Base-by-base conservation (phyloP, 2,113 vertebrate genomes). In the Pterocles burchelli region DNA sequence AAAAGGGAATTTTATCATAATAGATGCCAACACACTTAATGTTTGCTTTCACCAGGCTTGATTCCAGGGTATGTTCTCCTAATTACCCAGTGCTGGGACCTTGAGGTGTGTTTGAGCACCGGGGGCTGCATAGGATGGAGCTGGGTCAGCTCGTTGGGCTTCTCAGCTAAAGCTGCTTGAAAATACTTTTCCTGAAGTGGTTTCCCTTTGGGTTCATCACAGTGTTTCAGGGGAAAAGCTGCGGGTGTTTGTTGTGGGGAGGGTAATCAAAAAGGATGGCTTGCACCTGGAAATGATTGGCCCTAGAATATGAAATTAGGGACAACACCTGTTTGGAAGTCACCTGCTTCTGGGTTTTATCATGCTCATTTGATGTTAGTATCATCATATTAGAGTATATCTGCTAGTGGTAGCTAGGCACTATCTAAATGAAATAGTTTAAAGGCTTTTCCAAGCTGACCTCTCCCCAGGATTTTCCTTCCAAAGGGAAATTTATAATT, bases 361-460 rank as follows among this genome's bases (percentile, higher is more conserved):
- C 70, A 52, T 25, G 11, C 24, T 66, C 31, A 24, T 38, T 55
- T 72, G 29, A 38, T 63, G 73, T 26, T n/a, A 38, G 11, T 20
- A 29, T n/a, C 45, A 62, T 61, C 75, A 65, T 38, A 68, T 29
- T 5, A 31, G 34, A 8, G 10, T 55, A 4, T 33, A 8, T 41
- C 59, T 62, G n/a, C 11, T 51, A 26, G n/a, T n/a, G 22, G 18
- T 24, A 49, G 6, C 3, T 57, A 79, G 55, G 33, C 4, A 9
- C 29, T 19, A 15, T 19, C 45, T 34, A 52, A 57, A 89, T 28
- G 10, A 78, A 94, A 33, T 5, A 68, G 26, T 45, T 94, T 62
- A 61, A 97, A 93, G 78, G 29, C 29, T 57, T 76, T 95, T 91
- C 82, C 63, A 88, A 87, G 34, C n/a, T 76, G 71, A 5, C 8